Base-by-base conservation (phyloP, 1,140 invertebrate species). In the Pseudomyrmex dendroicus region DNA sequence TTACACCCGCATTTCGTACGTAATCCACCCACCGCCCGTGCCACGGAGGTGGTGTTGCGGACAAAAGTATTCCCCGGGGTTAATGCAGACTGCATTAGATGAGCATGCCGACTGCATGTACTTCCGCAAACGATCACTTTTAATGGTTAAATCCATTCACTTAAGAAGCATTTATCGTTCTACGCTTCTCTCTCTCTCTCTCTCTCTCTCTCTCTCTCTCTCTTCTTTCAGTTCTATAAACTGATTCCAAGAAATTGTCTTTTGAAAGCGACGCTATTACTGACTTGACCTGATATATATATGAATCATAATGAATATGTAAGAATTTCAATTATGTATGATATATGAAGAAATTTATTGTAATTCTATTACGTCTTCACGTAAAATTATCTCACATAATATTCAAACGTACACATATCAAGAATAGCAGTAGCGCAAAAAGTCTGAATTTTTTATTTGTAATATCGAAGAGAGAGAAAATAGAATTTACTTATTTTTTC, bases 1-100 rank as follows among this genome's bases (percentile, higher is more conserved):
- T 89, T 87, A 90, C 86, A 87, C 84, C 83, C 85, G 86, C 86
- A 88, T 84, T 91, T 90, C 84, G 83, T 85, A 88, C 62, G 62
- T 83, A 72, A 80, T 80, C 54, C 63, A 20, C 15, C 3, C 50
- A 35, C 52, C 9, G 12, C 25, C n/a, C 35, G 35, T 35, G 54
- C 46, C 54, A 74, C 9, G 67, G 64, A 64, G 64, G 56, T 20
- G 35, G 13, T 68, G 52, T 35, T 17, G 52, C 52, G 17, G 48
- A 73, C 59, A 61, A 86, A 87, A 87, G 61, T 86, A 73, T 73
- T 70, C 80, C 73, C 67, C 2, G 56, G 17, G 25, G 46, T 68
- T 74, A 72, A 83, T 78, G 62, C 54, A n/a, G 56, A 64, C 50
- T 66, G 50, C 82, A 77, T 76, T 59, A 77, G 54, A 52, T n/a